Conservation (phyloP, 2,113 vertebrate species). For the Peucedramus taeniatus region DNA sequence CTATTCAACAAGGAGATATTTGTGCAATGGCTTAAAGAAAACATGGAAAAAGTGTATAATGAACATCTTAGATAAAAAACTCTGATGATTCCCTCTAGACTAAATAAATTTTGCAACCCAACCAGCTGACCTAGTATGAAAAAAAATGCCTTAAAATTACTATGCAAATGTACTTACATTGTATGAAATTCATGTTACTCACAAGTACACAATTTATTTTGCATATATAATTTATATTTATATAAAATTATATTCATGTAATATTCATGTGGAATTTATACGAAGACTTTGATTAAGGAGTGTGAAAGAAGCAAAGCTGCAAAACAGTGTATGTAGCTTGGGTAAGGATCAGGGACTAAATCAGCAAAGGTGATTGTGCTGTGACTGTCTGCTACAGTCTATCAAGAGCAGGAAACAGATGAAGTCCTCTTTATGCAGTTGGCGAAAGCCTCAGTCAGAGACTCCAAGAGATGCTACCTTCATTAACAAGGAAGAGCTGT, state of each 20-base stretch:
- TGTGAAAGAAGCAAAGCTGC: neutral
- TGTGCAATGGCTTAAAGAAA: neutral
- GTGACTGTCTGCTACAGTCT: neutral
- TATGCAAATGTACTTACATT: neutral
- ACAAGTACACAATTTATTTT: neutral
- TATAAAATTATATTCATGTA: neutral
- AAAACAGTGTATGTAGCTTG: neutral
- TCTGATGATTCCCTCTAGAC: neutral
- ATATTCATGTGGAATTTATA: neutral
- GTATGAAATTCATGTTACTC: neutral
- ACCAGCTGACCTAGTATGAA: neutral
- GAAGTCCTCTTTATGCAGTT: neutral
- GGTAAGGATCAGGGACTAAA: neutral
- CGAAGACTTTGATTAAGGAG: slow-evolving; percentile 2
- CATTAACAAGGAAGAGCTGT: neutral
- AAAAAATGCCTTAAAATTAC: neutral
- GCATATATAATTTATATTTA: neutral
- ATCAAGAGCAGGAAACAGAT: neutral
- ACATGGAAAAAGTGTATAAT: neutral
- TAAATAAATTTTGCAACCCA: neutral
- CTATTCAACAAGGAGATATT: neutral
- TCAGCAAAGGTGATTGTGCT: neutral
- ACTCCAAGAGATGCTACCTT: neutral
- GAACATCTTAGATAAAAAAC: neutral
- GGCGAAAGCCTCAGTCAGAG: neutral